These are phyloP conservation scores for Gibbula magus DNA, from an alignment of 2,888 invertebrate genomes.

Conservation along the genomic window DNA sequence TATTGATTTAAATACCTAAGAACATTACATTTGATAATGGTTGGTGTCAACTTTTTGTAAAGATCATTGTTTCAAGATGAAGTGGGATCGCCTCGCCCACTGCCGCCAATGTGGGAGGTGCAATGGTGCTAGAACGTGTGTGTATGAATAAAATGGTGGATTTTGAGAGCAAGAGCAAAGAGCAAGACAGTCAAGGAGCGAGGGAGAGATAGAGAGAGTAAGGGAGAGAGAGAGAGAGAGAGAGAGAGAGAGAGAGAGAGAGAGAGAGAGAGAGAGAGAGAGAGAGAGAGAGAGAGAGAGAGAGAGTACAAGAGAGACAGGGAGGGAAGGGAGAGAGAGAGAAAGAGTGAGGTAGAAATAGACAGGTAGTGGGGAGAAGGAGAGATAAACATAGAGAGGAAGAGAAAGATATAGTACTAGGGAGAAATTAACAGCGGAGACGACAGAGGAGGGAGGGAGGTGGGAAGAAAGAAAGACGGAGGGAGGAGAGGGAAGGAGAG, in stretches of 20 bases:
- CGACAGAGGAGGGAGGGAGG: background rate
- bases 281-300: conserved; percentile 8
- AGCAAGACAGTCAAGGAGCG: background rate
- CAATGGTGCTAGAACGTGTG: background rate
- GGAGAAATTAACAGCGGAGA: background rate
- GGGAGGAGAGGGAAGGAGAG: background rate
- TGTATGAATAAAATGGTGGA: background rate
- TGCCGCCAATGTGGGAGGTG: background rate
- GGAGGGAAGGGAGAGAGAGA: background rate
- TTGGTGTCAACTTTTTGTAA: background rate
- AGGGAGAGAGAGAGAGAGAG: background rate
- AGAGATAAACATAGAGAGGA: background rate
- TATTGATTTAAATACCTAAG: no score
- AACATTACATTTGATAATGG: no score
- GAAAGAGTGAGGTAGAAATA: background rate
- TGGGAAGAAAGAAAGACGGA: no score
- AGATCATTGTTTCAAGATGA: background rate
- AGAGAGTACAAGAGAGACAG: background rate
- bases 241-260: background rate
- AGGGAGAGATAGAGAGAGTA: background rate
- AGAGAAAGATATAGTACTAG: background rate
- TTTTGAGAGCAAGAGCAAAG: background rate
- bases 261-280: background rate
- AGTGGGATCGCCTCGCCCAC: background rate
- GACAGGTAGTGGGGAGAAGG: background rate